Base-by-base conservation (phyloP, 2,888 invertebrate species). In the Drosophila gaucha region DNA sequence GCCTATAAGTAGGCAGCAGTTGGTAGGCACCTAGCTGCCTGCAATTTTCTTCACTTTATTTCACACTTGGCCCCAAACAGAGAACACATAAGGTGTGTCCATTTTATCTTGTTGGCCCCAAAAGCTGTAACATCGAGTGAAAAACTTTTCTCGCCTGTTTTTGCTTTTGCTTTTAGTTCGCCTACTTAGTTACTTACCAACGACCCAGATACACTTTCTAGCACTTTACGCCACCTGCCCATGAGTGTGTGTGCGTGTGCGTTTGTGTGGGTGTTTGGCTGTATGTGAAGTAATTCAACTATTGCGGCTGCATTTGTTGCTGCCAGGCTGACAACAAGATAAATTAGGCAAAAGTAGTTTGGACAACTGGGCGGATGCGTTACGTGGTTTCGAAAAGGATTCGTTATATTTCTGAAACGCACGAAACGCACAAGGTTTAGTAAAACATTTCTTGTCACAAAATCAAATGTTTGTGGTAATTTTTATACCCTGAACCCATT, bases 261-360 rank as follows among this genome's bases (percentile, higher is more conserved):
- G 22, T 20, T 56, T 46, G 52, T 28, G 33, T 20, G 39, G 26
- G 46, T 43, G 46, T 26, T 36, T 44, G 47, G 26, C 39, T 64
- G 43, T 47, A 35, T 44, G 49, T 33, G 36, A 30, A 52, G 72
- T 74, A 67, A 72, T 68, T 72, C 74, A 72, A 72, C 69, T 60
- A 66, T 69, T 63, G 66, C 70, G 65, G 76, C 68, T 69, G 78
- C 78, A 85, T 79, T 87, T 80, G 86, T 82, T 73, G 76, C 78
- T 78, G 76, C 86, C 88, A 64, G 62, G 49, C 88, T 72, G 86
- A 77, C 88, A 80, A 86, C 78, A 82, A 85, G 77, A 84, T 84
- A 87, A 85, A 84, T 84, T 73, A 82, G 77, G 67, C 77, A 58
- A 70, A 74, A 76, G 50, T 51, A 74, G 62, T 71, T 75, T 67